Percentiles rank a stretch among this genome's conserved stretches.
These are phyloP conservation scores for Peromyscus leucopus DNA, from an alignment of 2,113 vertebrate species.

Conservation along the genomic window DNA sequence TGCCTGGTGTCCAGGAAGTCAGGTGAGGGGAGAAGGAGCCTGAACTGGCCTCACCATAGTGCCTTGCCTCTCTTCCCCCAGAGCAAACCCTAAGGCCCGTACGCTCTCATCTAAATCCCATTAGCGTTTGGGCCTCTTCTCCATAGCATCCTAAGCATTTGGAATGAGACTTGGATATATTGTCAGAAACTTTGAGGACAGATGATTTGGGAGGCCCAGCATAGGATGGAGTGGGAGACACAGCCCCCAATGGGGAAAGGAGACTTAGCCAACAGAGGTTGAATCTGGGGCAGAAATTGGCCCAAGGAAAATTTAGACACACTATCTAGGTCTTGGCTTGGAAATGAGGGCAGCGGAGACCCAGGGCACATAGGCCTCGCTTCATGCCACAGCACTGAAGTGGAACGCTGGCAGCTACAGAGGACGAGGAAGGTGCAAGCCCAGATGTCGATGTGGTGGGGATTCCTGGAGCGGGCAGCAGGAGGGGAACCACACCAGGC, in stretches of 20 bases:
- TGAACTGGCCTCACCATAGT: rapidly evolving
- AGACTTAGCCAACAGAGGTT: constrained; percentile 75
- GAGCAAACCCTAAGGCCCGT: rapidly evolving
- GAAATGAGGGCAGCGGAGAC: constrained; percentile 79
- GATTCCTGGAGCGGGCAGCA: neutral
- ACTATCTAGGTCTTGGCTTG: constrained; percentile 81
- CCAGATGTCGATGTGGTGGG: neutral
- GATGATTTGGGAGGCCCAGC: constrained; percentile 8
- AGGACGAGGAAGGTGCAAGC: neutral
- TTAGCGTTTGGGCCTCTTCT: neutral
- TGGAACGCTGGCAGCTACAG: neutral
- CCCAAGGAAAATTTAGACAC: constrained; percentile 83
- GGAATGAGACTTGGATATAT: neutral
- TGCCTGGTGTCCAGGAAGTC: neutral
- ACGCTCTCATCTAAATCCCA: neutral
- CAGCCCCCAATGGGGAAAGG: neutral
- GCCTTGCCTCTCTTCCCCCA: rapidly evolving
- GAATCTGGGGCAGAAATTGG: constrained; percentile 81
- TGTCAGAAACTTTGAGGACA: constrained; percentile 14
- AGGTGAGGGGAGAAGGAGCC: neutral
- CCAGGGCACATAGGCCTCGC: neutral
- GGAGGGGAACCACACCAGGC: neutral
- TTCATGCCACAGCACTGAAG: constrained; percentile 22
- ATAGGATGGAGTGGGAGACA: constrained; percentile 3
- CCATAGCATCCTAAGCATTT: neutral